phyloP scores from a whole-genome alignment of 2,797 vertebrate genomes.

The Silurus lanzhouensis region DNA sequence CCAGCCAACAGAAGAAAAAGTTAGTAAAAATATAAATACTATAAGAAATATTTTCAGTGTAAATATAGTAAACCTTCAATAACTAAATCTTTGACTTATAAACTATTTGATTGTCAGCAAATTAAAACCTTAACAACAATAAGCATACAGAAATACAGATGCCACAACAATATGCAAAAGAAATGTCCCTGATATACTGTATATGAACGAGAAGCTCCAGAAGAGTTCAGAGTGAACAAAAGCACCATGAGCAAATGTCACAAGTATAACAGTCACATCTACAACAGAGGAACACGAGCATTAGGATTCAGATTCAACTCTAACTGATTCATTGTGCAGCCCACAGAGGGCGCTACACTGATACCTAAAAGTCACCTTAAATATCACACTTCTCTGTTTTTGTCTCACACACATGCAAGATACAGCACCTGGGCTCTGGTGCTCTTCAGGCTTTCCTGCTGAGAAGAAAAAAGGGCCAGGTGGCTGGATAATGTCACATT shows the following conservation, averaged over 20 bases:
- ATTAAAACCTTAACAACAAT: not conserved
- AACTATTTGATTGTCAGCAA: not conserved
- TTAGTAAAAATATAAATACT: not conserved
- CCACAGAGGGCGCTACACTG: slow-evolving; percentile 22
- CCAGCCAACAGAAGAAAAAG: not conserved
- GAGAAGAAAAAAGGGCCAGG: not conserved
- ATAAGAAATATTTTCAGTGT: not conserved
- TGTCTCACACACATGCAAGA: not conserved
- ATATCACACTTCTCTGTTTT: not conserved
- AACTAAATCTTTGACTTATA: not conserved
- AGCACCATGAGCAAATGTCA: not conserved
- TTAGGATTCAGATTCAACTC: not conserved
- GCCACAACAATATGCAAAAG: not conserved
- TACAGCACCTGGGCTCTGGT: not conserved
- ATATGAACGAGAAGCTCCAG: not conserved
- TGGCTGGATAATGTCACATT: not conserved
- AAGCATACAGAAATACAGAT: not conserved
- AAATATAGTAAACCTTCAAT: not conserved
- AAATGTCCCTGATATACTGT: not conserved
- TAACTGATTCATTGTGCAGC: not conserved
- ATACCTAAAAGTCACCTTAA: not conserved
- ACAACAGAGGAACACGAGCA: not conserved
- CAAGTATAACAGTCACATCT: not conserved
- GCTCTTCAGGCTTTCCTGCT: not conserved
- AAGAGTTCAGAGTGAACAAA: not conserved